Base-by-base conservation (phyloP, 2,113 vertebrate species). In the Zosterops lateralis region DNA sequence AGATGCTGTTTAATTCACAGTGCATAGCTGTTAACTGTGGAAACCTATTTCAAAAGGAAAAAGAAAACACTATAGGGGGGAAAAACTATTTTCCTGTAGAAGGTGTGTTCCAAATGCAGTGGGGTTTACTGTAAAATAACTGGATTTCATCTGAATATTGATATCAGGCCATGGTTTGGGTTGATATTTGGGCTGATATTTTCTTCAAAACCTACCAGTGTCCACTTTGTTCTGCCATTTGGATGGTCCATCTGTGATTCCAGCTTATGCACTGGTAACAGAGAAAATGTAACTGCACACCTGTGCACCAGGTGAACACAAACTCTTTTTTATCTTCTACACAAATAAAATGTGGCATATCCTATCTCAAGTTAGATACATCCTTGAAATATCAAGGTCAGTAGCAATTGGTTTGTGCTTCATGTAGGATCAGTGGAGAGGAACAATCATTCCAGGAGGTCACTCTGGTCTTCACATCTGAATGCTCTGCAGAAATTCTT, bases 331-430 rank as follows among this genome's bases (percentile, higher is more conserved):
- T 25, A n/a, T 25, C 54, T 36, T 28, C 45, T 31, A 19, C 54
- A 53, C 31, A 68, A 64, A 72, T 60, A 67, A 90, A 90, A 75
- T 1, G 3, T 15, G 62, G 36, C 40, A 45, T 26, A 56, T 71
- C 44, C 47, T 38, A 12, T 24, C 61, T 74, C 50, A 65, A 29
- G 78, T 58, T 54, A 67, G 61, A 29, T 16, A 60, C 1, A 18
- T 45, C 72, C 90, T 92, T 89, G 90, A 92, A 87, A 40, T 24
- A 8, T 64, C 72, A 85, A 90, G 71, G 71, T 85, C 61, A 72
- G 34, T 29, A 60, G 53, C 66, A 68, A 60, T 53, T 72, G n/a
- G 71, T 85, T 71, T 87, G 34, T 91, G 62, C 71, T 93, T 85
- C 54, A 12, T 56, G 67, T 64, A 28, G n/a, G 24, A 57, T 48